Evolutionary conservation across 1,140 invertebrate genomes (phyloP).

Genomic region (Trachelipus rathkii): DNA sequence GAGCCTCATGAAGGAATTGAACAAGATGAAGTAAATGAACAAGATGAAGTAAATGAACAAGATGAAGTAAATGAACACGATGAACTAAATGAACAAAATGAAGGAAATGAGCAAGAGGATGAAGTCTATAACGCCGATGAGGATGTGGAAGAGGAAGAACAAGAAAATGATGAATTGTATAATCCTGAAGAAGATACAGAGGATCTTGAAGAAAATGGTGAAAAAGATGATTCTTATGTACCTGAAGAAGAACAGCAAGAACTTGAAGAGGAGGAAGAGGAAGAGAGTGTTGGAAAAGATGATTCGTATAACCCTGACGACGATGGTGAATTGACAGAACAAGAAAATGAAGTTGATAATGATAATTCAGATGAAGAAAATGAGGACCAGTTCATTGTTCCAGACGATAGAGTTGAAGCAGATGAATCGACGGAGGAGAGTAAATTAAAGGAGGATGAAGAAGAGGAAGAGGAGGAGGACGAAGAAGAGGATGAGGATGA

Average conservation of each 20-base stretch:
- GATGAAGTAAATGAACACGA: background rate
- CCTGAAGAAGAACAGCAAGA: background rate
- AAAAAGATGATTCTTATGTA: background rate
- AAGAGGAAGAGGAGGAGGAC: background rate
- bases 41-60: background rate
- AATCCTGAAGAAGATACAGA: slow-evolving; percentile 6
- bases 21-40: background rate
- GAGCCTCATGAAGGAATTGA: background rate
- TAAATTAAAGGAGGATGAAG: background rate
- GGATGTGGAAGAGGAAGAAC: background rate
- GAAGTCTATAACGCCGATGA: background rate
- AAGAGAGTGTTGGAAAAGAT: background rate
- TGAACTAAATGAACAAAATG: background rate
- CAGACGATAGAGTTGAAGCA: background rate
- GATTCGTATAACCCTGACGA: background rate
- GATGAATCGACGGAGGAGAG: background rate
- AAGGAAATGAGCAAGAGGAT: background rate
- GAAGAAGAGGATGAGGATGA: background rate
- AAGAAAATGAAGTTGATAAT: background rate
- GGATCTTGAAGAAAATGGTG: background rate
- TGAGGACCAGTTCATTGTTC: background rate
- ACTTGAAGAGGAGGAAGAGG: background rate
- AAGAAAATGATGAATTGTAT: background rate
- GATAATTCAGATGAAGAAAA: background rate
- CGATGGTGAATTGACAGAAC: background rate